These are phyloP conservation scores for Neoniphon sammara DNA, from an alignment of 2,797 vertebrate species.

Conservation along the genomic window DNA sequence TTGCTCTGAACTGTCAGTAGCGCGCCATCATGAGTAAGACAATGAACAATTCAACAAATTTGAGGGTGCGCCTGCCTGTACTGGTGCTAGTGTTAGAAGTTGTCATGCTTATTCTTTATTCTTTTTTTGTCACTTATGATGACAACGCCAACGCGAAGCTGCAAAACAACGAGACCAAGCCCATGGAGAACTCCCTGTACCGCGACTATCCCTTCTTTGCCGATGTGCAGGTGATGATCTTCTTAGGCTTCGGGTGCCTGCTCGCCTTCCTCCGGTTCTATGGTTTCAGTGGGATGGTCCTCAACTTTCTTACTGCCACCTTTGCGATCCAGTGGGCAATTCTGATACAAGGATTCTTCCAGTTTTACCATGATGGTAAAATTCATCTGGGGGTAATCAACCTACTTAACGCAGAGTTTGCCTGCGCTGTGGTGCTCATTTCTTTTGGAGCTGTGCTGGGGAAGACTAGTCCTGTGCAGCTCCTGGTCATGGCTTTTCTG, in stretches of 20 bases:
- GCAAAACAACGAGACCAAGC: conserved; percentile 62
- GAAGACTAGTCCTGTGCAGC: conserved; percentile 84
- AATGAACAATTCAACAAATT: conserved; percentile 55
- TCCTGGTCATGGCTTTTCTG: conserved; percentile 82
- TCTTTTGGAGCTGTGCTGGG: conserved; percentile 84
- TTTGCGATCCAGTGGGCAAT: conserved; percentile 86
- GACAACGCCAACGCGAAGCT: conserved; percentile 63
- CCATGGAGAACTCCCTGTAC: conserved; percentile 75
- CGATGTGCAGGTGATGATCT: conserved; percentile 87
- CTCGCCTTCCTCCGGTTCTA: conserved; percentile 84
- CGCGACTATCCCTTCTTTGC: conserved; percentile 84
- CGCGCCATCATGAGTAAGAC: conserved; percentile 61
- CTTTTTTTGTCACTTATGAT: conserved; percentile 81
- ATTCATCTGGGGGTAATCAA: conserved; percentile 80
- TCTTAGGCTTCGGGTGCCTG: conserved; percentile 85
- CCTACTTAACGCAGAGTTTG: conserved; percentile 82
- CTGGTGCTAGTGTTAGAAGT: conserved; percentile 80
- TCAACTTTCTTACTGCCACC: conserved; percentile 85
- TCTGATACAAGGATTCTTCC: conserved; percentile 84
- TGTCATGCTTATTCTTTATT: conserved; percentile 76
- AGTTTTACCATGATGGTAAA: conserved; percentile 78
- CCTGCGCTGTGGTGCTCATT: conserved; percentile 85
- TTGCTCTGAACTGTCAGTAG: conserved; percentile 7
- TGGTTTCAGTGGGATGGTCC: conserved; percentile 83
- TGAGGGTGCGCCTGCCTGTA: conserved; percentile 76